Conservation (phyloP, 2,888 invertebrate species). For the Eristalis tenax region DNA sequence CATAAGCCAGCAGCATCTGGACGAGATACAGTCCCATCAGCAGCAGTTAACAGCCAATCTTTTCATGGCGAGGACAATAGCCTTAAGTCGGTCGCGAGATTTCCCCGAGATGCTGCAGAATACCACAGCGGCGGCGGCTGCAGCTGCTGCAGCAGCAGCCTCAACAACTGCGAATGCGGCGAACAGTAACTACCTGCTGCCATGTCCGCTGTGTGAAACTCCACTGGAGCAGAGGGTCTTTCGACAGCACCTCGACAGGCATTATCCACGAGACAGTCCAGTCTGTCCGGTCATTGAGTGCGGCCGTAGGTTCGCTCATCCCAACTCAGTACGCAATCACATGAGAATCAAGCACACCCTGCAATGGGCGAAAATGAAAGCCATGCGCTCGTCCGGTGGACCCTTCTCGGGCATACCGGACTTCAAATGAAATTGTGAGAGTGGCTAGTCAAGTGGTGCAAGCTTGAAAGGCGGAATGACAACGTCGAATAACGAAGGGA, state of each 20-base stretch:
- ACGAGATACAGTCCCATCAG: slow-evolving; percentile 79
- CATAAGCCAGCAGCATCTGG: slow-evolving; percentile 76
- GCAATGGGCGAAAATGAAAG: slow-evolving; percentile 93
- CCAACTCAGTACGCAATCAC: slow-evolving; percentile 93
- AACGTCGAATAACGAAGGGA: too few relatives aligned
- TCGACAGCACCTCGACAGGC: slow-evolving; percentile 89
- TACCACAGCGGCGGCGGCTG: slow-evolving; percentile 80
- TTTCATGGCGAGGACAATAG: slow-evolving; percentile 80
- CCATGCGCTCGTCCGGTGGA: slow-evolving; percentile 82
- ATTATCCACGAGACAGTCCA: slow-evolving; percentile 92
- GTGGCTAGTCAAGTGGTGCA: slow-evolving; percentile 74
- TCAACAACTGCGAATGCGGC: slow-evolving; percentile 73
- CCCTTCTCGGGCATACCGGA: slow-evolving; percentile 81
- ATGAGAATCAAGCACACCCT: slow-evolving; percentile 91
- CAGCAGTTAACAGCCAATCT: slow-evolving; percentile 81
- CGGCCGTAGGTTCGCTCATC: slow-evolving; percentile 89
- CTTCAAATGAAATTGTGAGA: slow-evolving; percentile 80
- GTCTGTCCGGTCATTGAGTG: slow-evolving; percentile 90
- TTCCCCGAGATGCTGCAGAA: slow-evolving; percentile 80
- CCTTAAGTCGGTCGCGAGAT: slow-evolving; percentile 79
- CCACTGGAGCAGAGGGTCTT: slow-evolving; percentile 85
- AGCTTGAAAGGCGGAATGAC: neutral
- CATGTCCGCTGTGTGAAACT: slow-evolving; percentile 89
- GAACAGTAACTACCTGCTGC: slow-evolving; percentile 80
- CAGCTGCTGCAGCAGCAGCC: slow-evolving; percentile 78